Percentiles rank a stretch among this genome's conserved stretches.
These are phyloP conservation scores for Manacus vitellinus DNA, from an alignment of 2,113 vertebrate species.

Conservation along the genomic window DNA sequence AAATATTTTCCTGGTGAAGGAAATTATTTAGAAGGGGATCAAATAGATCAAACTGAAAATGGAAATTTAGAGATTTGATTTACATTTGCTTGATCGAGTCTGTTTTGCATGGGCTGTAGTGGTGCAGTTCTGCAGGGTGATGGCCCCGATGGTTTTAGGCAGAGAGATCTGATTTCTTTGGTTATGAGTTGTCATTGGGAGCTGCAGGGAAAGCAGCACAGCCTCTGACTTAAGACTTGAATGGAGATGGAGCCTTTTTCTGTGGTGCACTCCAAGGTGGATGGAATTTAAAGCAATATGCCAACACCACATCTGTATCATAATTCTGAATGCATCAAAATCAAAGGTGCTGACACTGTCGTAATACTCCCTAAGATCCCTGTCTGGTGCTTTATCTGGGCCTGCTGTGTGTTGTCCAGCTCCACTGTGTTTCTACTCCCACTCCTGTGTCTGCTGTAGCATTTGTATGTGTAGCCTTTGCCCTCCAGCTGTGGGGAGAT, in stretches of 20 bases:
- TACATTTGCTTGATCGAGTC: not conserved
- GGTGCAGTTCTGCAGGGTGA: not conserved
- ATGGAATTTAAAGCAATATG: not conserved
- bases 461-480: not conserved
- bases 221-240: not conserved
- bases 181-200: not conserved
- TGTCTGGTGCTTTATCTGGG: not conserved
- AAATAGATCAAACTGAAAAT: not conserved
- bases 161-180: not conserved
- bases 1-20: not conserved
- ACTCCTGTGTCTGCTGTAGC: not conserved
- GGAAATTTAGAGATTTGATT: not conserved
- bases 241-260: not conserved
- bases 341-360: not conserved
- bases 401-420: not conserved
- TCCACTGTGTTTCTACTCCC: not conserved
- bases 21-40: not conserved
- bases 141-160: not conserved
- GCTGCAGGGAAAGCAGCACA: not conserved
- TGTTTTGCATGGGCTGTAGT: not conserved
- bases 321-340: not conserved
- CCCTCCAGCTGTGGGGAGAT: not conserved
- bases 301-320: not conserved
- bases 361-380: not conserved
- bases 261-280: not conserved